A percentile compares a stretch with the other conserved stretches of the same genome.
Conservation (phyloP, 2,113 vertebrate species). For the Limanda limanda region DNA sequence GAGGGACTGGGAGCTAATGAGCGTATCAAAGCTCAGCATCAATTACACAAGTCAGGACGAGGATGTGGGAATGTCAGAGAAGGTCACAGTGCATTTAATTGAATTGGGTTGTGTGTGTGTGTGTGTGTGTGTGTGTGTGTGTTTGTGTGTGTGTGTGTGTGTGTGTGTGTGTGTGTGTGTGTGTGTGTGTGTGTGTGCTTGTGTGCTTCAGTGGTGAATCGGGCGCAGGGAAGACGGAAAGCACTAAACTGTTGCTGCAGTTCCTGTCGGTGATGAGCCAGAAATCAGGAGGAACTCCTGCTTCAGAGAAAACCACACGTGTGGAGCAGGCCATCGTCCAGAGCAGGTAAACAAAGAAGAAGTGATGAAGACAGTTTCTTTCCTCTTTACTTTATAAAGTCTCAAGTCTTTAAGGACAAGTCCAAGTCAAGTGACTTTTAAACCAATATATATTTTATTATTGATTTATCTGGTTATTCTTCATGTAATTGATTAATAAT, state of each 20-base stretch:
- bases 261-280: slow-evolving; percentile 94
- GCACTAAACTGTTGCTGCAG: slow-evolving; percentile 91
- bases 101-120: slow-evolving; percentile 30
- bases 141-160: slow-evolving; percentile 35
- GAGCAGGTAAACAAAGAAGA: slow-evolving; percentile 85
- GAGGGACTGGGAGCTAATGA: slow-evolving; percentile 25
- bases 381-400: too few species aligned
- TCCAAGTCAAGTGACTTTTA: not conserved
- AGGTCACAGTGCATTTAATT: slow-evolving; percentile 62
- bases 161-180: not conserved
- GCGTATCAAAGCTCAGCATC: slow-evolving; percentile 48
- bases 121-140: slow-evolving; percentile 24
- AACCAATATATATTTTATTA: too few species aligned
- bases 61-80: slow-evolving; percentile 63
- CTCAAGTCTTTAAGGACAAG: too few species aligned
- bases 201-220: slow-evolving; percentile 87
- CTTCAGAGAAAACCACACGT: slow-evolving; percentile 81
- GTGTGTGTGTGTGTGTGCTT: too few species aligned
- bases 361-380: not conserved
- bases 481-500: too few species aligned
- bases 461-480: too few species aligned
- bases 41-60: slow-evolving; percentile 44
- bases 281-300: slow-evolving; percentile 82
- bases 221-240: slow-evolving; percentile 94
- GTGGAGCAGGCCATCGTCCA: slow-evolving; percentile 93